Conservation (phyloP, 2,888 invertebrate species). For the Drosophila pseudotakahashii region DNA sequence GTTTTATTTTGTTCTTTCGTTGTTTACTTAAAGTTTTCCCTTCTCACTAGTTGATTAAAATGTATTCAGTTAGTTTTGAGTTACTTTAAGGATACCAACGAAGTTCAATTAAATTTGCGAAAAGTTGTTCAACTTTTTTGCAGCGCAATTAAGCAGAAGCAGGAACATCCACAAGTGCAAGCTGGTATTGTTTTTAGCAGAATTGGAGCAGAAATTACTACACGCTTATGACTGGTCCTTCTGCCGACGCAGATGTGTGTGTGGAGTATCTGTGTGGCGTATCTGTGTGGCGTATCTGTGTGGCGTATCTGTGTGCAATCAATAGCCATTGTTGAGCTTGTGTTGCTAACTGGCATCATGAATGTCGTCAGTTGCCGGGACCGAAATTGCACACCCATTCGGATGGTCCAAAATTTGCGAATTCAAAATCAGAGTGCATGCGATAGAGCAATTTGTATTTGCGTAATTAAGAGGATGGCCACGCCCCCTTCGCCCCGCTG, state of each 20-base stretch:
- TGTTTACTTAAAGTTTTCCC: slow-evolving; percentile 20
- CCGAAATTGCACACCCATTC: slow-evolving; percentile 3
- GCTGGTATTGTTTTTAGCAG: slow-evolving; percentile 50
- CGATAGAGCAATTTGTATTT: slow-evolving; percentile 61
- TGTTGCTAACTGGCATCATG: slow-evolving; percentile 47
- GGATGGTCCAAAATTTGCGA: slow-evolving; percentile 31
- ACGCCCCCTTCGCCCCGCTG: slow-evolving; percentile 7
- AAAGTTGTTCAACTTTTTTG: slow-evolving; percentile 8
- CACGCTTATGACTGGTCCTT: slow-evolving; percentile 52
- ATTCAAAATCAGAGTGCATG: slow-evolving; percentile 49
- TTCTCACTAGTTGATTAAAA: slow-evolving; percentile 5
- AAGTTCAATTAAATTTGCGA: slow-evolving; percentile 8
- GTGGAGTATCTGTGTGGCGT: slow-evolving; percentile 3
- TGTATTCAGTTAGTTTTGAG: slow-evolving; percentile 14
- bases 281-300: slow-evolving; percentile 10
- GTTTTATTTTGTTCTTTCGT: slow-evolving; percentile 7
- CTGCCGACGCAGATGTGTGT: not conserved
- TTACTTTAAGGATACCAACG: slow-evolving; percentile 2
- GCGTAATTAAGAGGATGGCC: slow-evolving; percentile 60
- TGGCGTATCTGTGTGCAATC: slow-evolving; percentile 53
- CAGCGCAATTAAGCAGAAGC: slow-evolving; percentile 26
- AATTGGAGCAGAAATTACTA: slow-evolving; percentile 70
- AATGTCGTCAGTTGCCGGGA: slow-evolving; percentile 38
- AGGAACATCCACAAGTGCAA: slow-evolving; percentile 4
- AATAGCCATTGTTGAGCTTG: slow-evolving; percentile 71